Conservation (phyloP, 2,797 vertebrate species). For the Gila robusta region DNA sequence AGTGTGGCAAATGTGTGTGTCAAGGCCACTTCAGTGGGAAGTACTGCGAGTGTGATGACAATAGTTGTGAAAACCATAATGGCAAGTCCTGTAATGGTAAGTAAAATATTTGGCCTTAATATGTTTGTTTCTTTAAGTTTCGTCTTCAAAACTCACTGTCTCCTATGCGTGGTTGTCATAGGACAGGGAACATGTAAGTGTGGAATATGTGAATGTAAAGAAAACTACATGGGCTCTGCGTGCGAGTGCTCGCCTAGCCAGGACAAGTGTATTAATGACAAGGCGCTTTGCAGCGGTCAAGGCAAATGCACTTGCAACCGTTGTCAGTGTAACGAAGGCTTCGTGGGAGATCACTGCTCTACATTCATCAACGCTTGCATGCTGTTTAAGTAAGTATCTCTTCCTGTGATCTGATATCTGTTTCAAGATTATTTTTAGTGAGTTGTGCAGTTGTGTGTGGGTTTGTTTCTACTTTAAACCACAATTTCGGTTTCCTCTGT, state of each 20-base stretch:
- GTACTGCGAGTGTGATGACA: conserved; percentile 77
- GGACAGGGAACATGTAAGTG: conserved; percentile 76
- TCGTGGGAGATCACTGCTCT: conserved; percentile 70
- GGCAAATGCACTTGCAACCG: conserved; percentile 77
- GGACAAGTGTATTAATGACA: conserved; percentile 58
- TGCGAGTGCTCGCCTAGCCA: conserved; percentile 73
- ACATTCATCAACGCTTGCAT: conserved; percentile 66
- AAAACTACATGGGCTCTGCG: conserved; percentile 69
- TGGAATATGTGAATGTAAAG: conserved; percentile 71
- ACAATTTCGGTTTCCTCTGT: neutral
- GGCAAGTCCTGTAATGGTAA: conserved; percentile 79
- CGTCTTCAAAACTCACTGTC: neutral
- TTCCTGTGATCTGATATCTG: neutral
- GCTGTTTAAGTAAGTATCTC: conserved; percentile 70
- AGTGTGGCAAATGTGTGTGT: conserved; percentile 79
- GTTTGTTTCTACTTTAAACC: neutral
- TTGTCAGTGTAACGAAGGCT: conserved; percentile 73
- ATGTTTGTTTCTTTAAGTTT: conserved; percentile 5
- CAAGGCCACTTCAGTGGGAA: conserved; percentile 65
- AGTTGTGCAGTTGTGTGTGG: conserved; percentile 13
- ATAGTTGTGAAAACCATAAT: conserved; percentile 71
- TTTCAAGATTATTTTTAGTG: neutral
- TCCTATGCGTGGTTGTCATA: conserved; percentile 52
- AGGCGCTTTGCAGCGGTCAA: conserved; percentile 69
- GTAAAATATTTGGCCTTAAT: neutral